Conservation (phyloP, 2,797 vertebrate genomes). For the Miichthys miiuy region DNA sequence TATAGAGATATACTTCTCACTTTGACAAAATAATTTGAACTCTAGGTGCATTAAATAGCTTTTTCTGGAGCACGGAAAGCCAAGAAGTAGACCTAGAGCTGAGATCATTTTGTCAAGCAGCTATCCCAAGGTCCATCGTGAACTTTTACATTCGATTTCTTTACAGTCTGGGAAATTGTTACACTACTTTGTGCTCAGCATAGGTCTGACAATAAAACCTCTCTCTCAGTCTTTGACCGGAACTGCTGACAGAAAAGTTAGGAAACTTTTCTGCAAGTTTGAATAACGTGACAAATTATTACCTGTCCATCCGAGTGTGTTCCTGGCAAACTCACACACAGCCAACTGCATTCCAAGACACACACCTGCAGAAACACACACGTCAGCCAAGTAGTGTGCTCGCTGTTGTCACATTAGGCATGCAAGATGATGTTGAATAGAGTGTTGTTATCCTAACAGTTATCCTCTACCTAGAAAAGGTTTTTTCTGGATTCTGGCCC, state of each 20-base stretch:
- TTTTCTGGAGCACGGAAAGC: not conserved
- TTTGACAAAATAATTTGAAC: not conserved
- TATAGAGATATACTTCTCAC: not conserved
- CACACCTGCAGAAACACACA: constrained; percentile 83
- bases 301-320: constrained; percentile 91
- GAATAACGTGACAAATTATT: constrained; percentile 33
- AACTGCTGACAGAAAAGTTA: not conserved
- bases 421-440: no score
- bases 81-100: not conserved
- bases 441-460: not conserved
- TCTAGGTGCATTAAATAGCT: not conserved
- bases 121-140: not conserved
- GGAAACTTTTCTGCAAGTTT: not conserved
- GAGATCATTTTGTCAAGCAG: not conserved
- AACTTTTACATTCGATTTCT: not conserved
- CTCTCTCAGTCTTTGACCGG: not conserved
- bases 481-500: constrained; percentile 95
- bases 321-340: constrained; percentile 93
- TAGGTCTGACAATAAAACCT: not conserved
- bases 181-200: not conserved
- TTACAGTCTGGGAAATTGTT: not conserved
- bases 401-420: not conserved
- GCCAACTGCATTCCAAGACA: constrained; percentile 95
- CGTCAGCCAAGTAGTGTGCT: not conserved
- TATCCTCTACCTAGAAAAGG: constrained; percentile 89